Conservation (phyloP, 2,113 vertebrate genomes). For the Acanthisitta chloris region DNA sequence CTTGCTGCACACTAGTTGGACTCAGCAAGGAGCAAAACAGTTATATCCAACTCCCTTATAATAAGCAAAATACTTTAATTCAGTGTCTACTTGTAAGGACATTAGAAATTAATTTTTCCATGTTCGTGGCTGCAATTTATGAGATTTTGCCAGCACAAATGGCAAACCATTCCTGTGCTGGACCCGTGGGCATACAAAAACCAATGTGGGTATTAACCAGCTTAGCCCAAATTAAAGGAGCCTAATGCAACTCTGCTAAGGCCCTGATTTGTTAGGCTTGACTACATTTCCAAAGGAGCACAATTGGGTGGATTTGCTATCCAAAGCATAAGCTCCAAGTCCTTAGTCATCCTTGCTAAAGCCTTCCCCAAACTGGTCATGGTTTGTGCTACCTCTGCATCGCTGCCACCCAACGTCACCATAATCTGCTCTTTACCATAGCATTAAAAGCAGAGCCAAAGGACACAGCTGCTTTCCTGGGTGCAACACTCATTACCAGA, state of each 20-base stretch:
- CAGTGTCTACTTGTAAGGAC: background rate
- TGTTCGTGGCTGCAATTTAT: background rate
- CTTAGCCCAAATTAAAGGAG: slow-evolving; percentile 68
- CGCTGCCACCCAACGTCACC: background rate
- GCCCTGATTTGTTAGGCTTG: slow-evolving; percentile 40
- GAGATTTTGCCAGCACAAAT: background rate
- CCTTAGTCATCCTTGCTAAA: slow-evolving; percentile 63
- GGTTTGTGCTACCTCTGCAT: slow-evolving; percentile 1
- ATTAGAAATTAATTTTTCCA: background rate
- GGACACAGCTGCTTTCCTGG: slow-evolving; percentile 55
- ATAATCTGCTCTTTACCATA: slow-evolving; percentile 59
- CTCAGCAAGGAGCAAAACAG: background rate
- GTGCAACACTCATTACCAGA: slow-evolving; percentile 45
- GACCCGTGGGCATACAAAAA: background rate
- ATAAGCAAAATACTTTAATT: background rate
- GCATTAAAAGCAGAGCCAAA: slow-evolving; percentile 57
- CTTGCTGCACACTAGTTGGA: too few relatives aligned
- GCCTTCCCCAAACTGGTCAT: slow-evolving; percentile 9
- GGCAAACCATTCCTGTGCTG: background rate
- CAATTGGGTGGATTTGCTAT: slow-evolving; percentile 53
- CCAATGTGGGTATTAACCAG: slow-evolving; percentile 35
- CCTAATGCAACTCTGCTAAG: slow-evolving; percentile 6
- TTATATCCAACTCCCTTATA: background rate
- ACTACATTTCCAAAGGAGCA: slow-evolving; percentile 31
- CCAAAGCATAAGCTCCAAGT: slow-evolving; percentile 36